Base-by-base conservation (phyloP, 2,113 vertebrate genomes). In the Lepus americanus region DNA sequence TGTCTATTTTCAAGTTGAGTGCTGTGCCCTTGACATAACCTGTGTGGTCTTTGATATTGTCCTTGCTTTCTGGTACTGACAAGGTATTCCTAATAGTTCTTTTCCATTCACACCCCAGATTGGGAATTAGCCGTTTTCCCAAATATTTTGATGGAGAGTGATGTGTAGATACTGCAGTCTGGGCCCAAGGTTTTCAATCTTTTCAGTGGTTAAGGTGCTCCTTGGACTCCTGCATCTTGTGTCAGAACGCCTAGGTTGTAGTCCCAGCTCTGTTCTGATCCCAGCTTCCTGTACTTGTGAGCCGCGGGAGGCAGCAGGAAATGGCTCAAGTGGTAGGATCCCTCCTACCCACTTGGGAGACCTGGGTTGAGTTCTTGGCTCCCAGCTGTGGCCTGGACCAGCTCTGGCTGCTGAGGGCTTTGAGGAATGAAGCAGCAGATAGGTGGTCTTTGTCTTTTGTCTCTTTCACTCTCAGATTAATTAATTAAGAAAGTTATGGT, bases 81-180 rank as follows among this genome's bases (percentile, higher is more conserved):
- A 44, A 51, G 53, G 25, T 73, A 22, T 39, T 88, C 84, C 31
- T 4, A 17, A 11, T 64, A 31, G n/a, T 6, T 61, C 59, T 70
- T 77, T 53, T 44, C 22, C 51, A 23, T 83, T 77, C 5, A 12
- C 20, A 3, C 13, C 17, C 20, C n/a, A 29, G 63, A 36, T 27
- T 29, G 63, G 33, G 14, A 69, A 82, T 86, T 81, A 27, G n/a
- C 31, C 31, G 83, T 78, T 93, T 93, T 72, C 79, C 70, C 36
- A 78, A 87, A 59, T 70, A 33, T 79, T 61, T 51, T 84, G 29
- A 7, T 73, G 87, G 51, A 79, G 70, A 25, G 36, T 77, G 59
- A 16, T 20, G 12, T 44, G 74, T 63, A 87, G 49, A 72, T 66
- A 64, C 29, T 6, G 8, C 9, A 11, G 17, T 69, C 55, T 22